Conservation (phyloP, 2,797 vertebrate genomes). For the Falco biarmicus region DNA sequence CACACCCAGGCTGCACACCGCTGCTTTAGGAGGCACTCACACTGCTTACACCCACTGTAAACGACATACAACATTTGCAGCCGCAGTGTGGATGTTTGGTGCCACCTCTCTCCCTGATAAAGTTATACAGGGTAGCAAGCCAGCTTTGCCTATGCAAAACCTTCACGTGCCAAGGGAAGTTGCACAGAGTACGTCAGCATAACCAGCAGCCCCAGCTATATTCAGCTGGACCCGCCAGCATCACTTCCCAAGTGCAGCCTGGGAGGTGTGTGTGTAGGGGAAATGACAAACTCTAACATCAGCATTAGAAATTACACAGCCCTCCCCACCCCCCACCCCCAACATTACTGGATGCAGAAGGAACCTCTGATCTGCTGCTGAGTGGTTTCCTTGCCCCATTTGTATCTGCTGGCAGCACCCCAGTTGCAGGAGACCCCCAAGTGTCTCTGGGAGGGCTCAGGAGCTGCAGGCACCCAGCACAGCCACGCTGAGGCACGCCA, state of each 20-base stretch:
- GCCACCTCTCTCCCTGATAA: not conserved
- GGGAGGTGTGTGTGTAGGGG: not conserved
- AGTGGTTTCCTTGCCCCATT: not conserved
- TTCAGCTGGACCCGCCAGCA: not conserved
- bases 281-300: not conserved
- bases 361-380: not conserved
- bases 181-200: not conserved
- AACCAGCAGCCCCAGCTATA: not conserved
- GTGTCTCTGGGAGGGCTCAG: not conserved
- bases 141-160: not conserved
- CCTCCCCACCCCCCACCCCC: too few relatives aligned
- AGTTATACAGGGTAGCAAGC: not conserved
- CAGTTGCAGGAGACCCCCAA: not conserved
- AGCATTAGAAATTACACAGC: not conserved
- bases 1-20: not conserved
- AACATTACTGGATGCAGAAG: not conserved
- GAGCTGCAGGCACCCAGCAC: not conserved
- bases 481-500: not conserved
- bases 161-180: not conserved
- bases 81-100: not conserved
- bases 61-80: not conserved
- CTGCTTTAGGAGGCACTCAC: not conserved
- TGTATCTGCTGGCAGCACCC: not conserved
- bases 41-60: too few relatives aligned
- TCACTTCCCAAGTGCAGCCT: not conserved